Evolutionary conservation across 1,140 invertebrate genomes (phyloP), one percentile per base, ranked within the genome.

Genomic region (Melanaphis sacchari): DNA sequence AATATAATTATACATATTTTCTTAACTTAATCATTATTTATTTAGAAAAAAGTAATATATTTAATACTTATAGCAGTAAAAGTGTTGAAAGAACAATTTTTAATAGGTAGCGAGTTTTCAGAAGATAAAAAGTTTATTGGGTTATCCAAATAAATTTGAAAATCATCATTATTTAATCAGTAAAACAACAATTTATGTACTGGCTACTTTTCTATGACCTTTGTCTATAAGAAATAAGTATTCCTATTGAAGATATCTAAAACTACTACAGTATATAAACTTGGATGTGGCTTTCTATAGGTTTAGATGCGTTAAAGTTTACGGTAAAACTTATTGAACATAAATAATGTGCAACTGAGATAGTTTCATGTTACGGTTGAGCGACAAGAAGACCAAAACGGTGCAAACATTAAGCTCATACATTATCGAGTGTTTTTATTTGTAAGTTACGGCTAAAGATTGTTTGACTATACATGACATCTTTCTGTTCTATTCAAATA

Each of bases 251-350:
- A 4, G 11, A 85, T n/a, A 85, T 85, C 24, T 40, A 26, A 43
- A 85, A 85, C 84, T 89, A 89, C 11, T 6, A 38, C 5, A 52
- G 46, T 52, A 31, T 52, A 43, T n/a, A 11, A 43, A 85, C 38
- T n/a, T n/a, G 38, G 15, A 85, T 85, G 84, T 43, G 84, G n/a
- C 9, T 89, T 89, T 43, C 1, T 43, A 15, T 85, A 26, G 26
- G 9, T 46, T 87, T 38, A 54, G 22, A 49, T 52, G 49, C 22
- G 88, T 54, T 89, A 40, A 89, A 89, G 88, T 89, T 89, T 89
- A 52, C 88, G 88, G 88, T 52, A 52, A 89, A 89, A 89, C 88
- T 89, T 89, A 89, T 54, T 52, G 88, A 52, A 54, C 88, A 89
- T 89, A 89, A 89, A 89, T 89, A 89, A 54, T 46, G 85, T n/a